Conservation (phyloP, 2,888 invertebrate genomes). For the Drosophila subquinaria region DNA sequence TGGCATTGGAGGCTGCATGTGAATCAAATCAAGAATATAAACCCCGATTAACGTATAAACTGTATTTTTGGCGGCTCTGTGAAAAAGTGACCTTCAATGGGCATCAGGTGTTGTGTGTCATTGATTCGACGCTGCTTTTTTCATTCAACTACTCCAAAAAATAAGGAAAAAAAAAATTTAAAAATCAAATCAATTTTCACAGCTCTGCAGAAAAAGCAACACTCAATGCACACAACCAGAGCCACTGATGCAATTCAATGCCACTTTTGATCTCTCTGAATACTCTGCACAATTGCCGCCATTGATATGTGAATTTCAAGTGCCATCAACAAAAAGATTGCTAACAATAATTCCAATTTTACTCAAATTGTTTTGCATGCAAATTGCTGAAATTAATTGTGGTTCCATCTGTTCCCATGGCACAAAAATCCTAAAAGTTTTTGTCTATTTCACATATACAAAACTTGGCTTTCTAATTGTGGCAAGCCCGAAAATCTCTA, state of each 20-base stretch:
- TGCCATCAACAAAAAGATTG: slow-evolving; percentile 9
- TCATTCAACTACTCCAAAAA: neutral
- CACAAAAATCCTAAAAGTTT: slow-evolving; percentile 1
- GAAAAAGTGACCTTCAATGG: slow-evolving; percentile 76
- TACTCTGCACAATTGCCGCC: slow-evolving; percentile 43
- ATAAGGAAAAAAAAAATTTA: neutral
- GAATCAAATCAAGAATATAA: slow-evolving; percentile 35
- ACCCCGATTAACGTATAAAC: neutral
- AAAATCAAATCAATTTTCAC: slow-evolving; percentile 11
- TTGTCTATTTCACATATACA: neutral
- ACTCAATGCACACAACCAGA: slow-evolving; percentile 80
- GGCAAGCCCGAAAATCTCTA: neutral
- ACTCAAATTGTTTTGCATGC: slow-evolving; percentile 65
- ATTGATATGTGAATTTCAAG: slow-evolving; percentile 26
- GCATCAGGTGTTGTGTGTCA: slow-evolving; percentile 79
- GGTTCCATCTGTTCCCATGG: slow-evolving; percentile 24
- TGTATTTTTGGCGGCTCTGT: slow-evolving; percentile 49
- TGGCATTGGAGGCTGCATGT: slow-evolving; percentile 76
- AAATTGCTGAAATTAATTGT: slow-evolving; percentile 65
- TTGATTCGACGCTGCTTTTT: slow-evolving; percentile 65
- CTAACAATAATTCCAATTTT: slow-evolving; percentile 1
- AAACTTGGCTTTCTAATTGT: neutral
- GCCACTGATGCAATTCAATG: slow-evolving; percentile 81
- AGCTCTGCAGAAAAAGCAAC: slow-evolving; percentile 55
- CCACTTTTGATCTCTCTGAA: slow-evolving; percentile 65